Evolutionary conservation across 2,113 vertebrate species (phyloP).

Genomic region (Muntiacus reevesi): DNA sequence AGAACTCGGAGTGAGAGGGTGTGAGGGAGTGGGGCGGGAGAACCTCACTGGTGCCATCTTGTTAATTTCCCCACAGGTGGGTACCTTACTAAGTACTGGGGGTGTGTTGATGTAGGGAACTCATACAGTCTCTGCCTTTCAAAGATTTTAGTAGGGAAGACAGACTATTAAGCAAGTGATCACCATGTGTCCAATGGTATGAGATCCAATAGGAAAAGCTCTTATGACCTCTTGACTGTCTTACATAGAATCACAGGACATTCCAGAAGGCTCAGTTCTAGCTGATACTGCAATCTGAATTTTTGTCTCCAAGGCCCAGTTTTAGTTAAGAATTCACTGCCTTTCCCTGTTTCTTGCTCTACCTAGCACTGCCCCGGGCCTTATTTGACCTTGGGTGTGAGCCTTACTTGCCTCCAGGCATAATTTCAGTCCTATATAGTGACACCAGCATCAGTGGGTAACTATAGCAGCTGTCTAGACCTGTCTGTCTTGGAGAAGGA

Average conservation of each 20-base stretch:
- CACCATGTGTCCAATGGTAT: accelerated
- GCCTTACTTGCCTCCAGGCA: too few relatives aligned
- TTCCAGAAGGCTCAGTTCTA: background rate
- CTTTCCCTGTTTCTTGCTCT: background rate
- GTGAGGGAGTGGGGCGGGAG: background rate
- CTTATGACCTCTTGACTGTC: background rate
- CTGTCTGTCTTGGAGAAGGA: background rate
- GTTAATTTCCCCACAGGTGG: background rate
- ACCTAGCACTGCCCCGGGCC: background rate
- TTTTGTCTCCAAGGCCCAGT: background rate
- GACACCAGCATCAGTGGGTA: background rate
- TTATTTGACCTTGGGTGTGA: background rate
- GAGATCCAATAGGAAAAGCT: background rate
- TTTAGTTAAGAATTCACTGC: background rate
- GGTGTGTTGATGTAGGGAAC: background rate
- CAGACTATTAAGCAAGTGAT: background rate
- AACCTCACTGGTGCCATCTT: background rate
- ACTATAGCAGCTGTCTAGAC: background rate
- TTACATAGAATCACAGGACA: background rate
- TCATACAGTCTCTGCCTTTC: background rate
- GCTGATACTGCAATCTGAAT: background rate
- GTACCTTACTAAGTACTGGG: background rate
- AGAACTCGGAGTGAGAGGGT: background rate
- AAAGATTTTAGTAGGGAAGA: background rate
- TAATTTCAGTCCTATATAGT: background rate